Conservation (phyloP, 2,888 invertebrate species). For the Oligia strigilis region DNA sequence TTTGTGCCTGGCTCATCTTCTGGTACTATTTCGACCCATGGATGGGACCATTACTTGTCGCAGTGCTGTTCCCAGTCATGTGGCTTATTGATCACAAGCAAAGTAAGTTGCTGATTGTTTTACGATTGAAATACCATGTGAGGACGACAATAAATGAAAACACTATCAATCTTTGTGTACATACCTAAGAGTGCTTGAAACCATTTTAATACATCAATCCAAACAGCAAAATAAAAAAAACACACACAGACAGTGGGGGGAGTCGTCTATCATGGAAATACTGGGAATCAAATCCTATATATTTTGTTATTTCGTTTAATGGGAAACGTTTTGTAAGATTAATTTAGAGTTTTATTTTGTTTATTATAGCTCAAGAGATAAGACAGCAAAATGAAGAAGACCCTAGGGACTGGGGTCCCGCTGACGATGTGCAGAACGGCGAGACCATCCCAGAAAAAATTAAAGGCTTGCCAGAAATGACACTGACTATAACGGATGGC, state of each 20-base stretch:
- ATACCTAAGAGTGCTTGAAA: neutral
- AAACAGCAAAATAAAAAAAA: neutral
- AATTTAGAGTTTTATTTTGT: neutral
- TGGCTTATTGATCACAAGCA: conserved; percentile 74
- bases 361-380: conserved; percentile 43
- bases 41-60: conserved; percentile 78
- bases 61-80: conserved; percentile 77
- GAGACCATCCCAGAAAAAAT: conserved; percentile 76
- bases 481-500: conserved; percentile 78
- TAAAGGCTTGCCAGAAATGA: conserved; percentile 80
- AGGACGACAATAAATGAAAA: too few relatives aligned
- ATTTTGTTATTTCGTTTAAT: neutral
- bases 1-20: conserved; percentile 78
- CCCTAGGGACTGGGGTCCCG: conserved; percentile 30
- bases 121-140: too few relatives aligned
- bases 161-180: neutral
- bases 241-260: neutral
- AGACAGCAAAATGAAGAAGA: conserved; percentile 51
- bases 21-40: conserved; percentile 81
- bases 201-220: neutral
- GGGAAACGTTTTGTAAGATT: neutral
- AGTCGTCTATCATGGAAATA: neutral
- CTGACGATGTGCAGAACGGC: conserved; percentile 65
- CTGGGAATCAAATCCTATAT: neutral
- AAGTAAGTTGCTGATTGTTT: conserved; percentile 67